These are phyloP conservation scores for Microplitis manilae DNA, from an alignment of 2,888 invertebrate genomes.

Conservation along the genomic window DNA sequence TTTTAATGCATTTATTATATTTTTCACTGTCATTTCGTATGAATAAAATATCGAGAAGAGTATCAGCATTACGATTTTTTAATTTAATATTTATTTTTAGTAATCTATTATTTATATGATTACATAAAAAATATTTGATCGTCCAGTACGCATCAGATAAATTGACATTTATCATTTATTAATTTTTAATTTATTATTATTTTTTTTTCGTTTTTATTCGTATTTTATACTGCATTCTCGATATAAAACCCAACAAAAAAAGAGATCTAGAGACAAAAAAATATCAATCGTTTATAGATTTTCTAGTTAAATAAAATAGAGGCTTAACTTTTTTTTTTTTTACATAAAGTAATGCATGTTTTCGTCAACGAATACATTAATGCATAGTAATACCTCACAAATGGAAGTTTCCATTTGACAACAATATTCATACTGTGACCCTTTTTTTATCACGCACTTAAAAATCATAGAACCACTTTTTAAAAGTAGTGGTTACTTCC, in stretches of 20 bases:
- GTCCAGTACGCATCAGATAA: conserved; percentile 43
- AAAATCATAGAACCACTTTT: conserved; percentile 13
- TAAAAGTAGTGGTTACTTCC: conserved; percentile 22
- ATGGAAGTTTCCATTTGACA: conserved; percentile 13
- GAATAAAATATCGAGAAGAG: conserved; percentile 38
- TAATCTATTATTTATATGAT: conserved; percentile 21
- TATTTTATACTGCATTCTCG: conserved; percentile 5
- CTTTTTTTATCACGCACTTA: conserved; percentile 22
- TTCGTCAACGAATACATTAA: conserved; percentile 11
- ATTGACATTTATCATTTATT: conserved; percentile 40
- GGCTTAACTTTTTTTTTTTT: background rate
- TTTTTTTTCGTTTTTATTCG: conserved; percentile 15
- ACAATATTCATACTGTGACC: conserved; percentile 9
- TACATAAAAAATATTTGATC: conserved; percentile 41
- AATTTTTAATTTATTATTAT: conserved; percentile 14
- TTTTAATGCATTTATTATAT: conserved; percentile 12
- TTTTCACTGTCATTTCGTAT: conserved; percentile 7
- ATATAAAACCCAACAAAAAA: conserved; percentile 10
- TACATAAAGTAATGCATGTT: conserved; percentile 13
- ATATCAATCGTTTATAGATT: background rate
- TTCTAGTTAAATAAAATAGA: background rate
- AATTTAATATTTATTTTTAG: conserved; percentile 19
- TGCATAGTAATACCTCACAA: conserved; percentile 1
- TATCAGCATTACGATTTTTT: conserved; percentile 2
- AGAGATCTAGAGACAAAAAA: conserved; percentile 4